phyloP scores from a whole-genome alignment of 2,797 vertebrate species.

The Dermochelys coriacea region DNA sequence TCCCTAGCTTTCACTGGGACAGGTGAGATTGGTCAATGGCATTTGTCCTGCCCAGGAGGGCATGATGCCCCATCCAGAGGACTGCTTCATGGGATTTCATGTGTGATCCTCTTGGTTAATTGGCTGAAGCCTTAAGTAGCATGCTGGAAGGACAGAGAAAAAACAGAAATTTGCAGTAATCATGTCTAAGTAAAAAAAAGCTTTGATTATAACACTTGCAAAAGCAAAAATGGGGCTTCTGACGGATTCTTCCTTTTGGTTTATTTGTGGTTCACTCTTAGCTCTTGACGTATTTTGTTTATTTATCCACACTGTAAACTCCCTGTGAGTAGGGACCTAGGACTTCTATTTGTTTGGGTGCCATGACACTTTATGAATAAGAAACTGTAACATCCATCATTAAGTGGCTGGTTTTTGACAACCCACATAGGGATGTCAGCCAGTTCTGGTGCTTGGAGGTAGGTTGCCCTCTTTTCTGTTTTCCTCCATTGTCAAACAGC shows the following conservation, averaged over 20 bases:
- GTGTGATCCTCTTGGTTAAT: not conserved
- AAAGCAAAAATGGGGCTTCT: not conserved
- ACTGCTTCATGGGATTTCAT: slow-evolving; percentile 42
- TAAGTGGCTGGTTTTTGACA: not conserved
- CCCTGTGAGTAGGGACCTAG: not conserved
- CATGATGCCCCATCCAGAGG: slow-evolving; percentile 41
- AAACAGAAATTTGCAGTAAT: not conserved
- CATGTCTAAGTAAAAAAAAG: not conserved
- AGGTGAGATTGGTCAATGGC: slow-evolving; percentile 36
- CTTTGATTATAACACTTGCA: not conserved
- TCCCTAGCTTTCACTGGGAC: slow-evolving; percentile 18
- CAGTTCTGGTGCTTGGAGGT: not conserved
- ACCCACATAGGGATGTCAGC: not conserved
- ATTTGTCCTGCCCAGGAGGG: slow-evolving; percentile 38
- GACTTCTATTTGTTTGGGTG: rapidly evolving
- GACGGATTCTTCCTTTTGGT: not conserved
- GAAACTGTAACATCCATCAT: not conserved
- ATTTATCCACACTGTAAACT: not conserved
- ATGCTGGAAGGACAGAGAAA: not conserved
- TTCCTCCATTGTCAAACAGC: not conserved
- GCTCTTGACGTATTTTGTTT: not conserved
- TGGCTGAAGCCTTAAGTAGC: not conserved
- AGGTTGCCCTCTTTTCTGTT: not conserved
- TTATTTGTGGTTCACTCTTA: not conserved
- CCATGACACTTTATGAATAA: not conserved